These are phyloP conservation scores for Arremon brunneinucha DNA, from an alignment of 2,797 vertebrate species.

Conservation along the genomic window DNA sequence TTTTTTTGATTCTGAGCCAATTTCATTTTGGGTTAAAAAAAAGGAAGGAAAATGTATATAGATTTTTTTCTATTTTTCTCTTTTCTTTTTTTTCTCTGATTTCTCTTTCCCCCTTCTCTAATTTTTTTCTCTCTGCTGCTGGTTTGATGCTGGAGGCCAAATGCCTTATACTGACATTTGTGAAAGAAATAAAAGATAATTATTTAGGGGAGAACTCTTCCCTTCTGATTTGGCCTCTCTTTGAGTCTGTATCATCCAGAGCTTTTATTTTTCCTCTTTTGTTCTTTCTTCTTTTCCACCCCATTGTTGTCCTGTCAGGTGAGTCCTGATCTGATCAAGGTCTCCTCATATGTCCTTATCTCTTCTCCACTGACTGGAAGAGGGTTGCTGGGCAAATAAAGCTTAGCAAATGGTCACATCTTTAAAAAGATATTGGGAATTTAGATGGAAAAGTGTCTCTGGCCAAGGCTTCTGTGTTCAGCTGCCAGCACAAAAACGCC, in stretches of 20 bases:
- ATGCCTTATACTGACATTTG: neutral
- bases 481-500: neutral
- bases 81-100: neutral
- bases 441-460: neutral
- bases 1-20: neutral
- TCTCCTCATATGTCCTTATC: neutral
- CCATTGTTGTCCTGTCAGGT: neutral
- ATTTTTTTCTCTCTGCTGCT: neutral
- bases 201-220: neutral
- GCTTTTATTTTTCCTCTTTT: slow-evolving; percentile 1
- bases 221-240: neutral
- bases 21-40: neutral
- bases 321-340: slow-evolving; percentile 12
- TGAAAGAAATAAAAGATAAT: too few species aligned
- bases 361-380: neutral
- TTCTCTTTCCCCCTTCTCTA: accelerated
- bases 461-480: neutral
- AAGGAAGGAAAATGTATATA: neutral
- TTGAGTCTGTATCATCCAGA: neutral
- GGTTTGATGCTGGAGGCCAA: neutral
- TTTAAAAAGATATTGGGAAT: neutral
- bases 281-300: neutral
- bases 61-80: accelerated
- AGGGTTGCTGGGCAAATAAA: neutral
- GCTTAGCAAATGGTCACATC: neutral